Conservation (phyloP, 2,888 invertebrate species). For the Tiliacea aurago region DNA sequence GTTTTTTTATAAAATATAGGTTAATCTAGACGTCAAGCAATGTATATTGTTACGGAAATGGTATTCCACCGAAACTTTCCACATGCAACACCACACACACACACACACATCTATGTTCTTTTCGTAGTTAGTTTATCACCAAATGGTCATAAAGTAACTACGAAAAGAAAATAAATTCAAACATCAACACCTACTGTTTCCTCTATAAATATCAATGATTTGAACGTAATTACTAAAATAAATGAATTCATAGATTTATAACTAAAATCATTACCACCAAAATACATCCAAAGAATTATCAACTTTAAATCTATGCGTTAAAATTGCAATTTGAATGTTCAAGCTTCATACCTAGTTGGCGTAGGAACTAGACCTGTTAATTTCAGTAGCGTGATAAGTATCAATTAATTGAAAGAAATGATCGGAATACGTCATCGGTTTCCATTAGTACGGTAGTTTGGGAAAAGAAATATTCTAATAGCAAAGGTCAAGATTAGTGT, state of each 20-base stretch:
- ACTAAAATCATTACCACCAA: background rate
- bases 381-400: constrained; percentile 56
- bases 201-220: constrained; percentile 12
- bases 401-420: constrained; percentile 63
- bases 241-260: background rate
- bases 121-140: too few relatives aligned
- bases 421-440: constrained; percentile 51
- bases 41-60: background rate
- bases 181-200: constrained; percentile 14
- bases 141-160: background rate
- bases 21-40: background rate
- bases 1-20: background rate
- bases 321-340: constrained; percentile 1
- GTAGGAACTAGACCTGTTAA: constrained; percentile 19
- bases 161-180: background rate
- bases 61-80: background rate
- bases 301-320: background rate
- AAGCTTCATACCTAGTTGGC: background rate
- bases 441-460: constrained; percentile 56
- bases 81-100: too few relatives aligned
- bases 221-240: constrained; percentile 13
- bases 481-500: constrained; percentile 55
- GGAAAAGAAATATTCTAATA: constrained; percentile 42
- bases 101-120: too few relatives aligned
- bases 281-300: background rate